Base-by-base conservation (phyloP, 2,888 invertebrate genomes). In the Zaprionus lineosus region DNA sequence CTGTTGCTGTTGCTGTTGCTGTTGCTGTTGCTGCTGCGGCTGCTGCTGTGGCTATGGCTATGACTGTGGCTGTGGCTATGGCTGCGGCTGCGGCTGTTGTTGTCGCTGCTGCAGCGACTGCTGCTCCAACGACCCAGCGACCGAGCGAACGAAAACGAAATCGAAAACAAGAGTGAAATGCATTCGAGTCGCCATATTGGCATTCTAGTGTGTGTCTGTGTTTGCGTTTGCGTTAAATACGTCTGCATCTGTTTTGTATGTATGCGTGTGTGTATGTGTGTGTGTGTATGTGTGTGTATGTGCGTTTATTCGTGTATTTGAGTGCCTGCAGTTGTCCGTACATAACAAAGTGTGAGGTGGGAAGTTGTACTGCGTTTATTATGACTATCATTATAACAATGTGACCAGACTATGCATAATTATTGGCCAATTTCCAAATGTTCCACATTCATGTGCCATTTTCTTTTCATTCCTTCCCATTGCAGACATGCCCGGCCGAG, bases 111-210 rank as follows among this genome's bases (percentile, higher is more conserved):
- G 26, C 71, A 31, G 64, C 60, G 50, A 15, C 24, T 41, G 40
- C 82, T 74, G 68, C 61, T 73, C 69, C 59, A 72, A 62, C 72
- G 56, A 66, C 74, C 66, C 66, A 74, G 66, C 74, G 74, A 74
- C 72, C 73, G 64, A 73, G 46, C 73, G 48, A 79, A 58, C 57
- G 65, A 59, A 75, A 72, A 73, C 56, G 68, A 77, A 77, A 79
- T 77, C 77, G 79, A 79, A 79, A 79, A 61, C 72, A 84, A 79
- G 82, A 79, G 79, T 79, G 79, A 79, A 79, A 84, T 81, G 68
- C 84, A 58, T 31, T 52, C 51, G 28, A 39, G 21, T 46, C 47
- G 53, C 53, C 47, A 63, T 58, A 43, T 64, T 69, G 65, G 18
- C 47, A 51, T 77, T 78, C 72, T 71, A 58, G 59, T 41, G 9